Percentiles rank a stretch among this genome's conserved stretches.
These are phyloP conservation scores for Drosophila sp. DNA, from an alignment of 1,140 invertebrate genomes.

Conservation along the genomic window DNA sequence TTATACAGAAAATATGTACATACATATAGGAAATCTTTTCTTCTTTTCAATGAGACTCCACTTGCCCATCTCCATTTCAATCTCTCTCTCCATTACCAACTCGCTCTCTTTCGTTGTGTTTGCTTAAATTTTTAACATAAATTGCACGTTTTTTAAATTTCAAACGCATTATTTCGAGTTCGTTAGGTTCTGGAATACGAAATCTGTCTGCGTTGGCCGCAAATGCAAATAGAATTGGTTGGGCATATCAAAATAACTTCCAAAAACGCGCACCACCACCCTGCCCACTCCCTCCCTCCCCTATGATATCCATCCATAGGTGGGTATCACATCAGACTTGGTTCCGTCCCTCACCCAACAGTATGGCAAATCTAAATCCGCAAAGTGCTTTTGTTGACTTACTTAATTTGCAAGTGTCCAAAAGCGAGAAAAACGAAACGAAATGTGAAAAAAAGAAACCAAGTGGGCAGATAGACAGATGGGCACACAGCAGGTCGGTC, in stretches of 20 bases:
- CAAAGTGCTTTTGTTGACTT: slow-evolving; percentile 80
- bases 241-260: slow-evolving; percentile 43
- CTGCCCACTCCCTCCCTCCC: neutral
- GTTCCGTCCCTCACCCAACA: neutral
- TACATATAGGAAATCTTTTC: neutral
- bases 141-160: slow-evolving; percentile 82
- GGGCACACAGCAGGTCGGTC: neutral
- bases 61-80: neutral
- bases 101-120: slow-evolving; percentile 38
- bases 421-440: slow-evolving; percentile 14
- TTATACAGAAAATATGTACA: neutral
- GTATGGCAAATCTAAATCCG: slow-evolving; percentile 58
- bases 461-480: neutral
- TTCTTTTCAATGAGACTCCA: neutral
- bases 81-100: neutral
- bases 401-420: slow-evolving; percentile 77
- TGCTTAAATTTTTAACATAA: slow-evolving; percentile 80
- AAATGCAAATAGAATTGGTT: slow-evolving; percentile 70
- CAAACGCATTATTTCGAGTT: slow-evolving; percentile 83
- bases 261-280: slow-evolving; percentile 25
- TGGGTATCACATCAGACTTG: too few species aligned
- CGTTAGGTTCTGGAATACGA: slow-evolving; percentile 80
- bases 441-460: neutral
- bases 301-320: too few species aligned
- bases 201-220: slow-evolving; percentile 69